Base-by-base conservation (phyloP, 2,888 invertebrate species). In the Tridacna crocea region DNA sequence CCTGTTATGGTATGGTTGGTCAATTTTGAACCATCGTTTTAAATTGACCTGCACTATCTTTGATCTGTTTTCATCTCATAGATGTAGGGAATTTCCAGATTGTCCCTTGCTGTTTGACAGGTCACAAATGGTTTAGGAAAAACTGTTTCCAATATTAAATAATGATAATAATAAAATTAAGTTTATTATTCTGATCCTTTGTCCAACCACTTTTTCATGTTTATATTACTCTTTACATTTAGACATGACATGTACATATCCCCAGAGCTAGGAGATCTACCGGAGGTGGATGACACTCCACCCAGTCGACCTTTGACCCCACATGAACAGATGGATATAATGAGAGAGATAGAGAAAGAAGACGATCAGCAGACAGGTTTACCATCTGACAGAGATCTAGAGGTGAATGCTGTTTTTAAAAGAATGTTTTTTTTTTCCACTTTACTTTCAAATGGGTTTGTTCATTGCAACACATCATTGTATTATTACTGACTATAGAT, bases 281-380 rank as follows among this genome's bases (percentile, higher is more conserved):
- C 63, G 2, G 85, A 87, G 63, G 87, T 80, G 0, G 80, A 84
- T 24, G 86, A 89, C 24, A 79, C 83, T 74, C 91, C 92, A 47
- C 91, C 91, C 11, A 94, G 94, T 85, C 90, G 94, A 58, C 93
- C 94, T 22, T 82, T 94, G 85, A 94, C 94, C 58, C 94, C 94
- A 8, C 91, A 89, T 83, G 93, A 94, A 87, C 94, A 94, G 89
- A 87, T 94, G 81, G 92, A 93, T 68, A 93, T 94, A 66, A 94
- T 94, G 93, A 79, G 85, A 66, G 87, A 88, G 13, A 92, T 94
- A 68, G 93, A 94, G 76, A 85, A 87, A 48, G 93, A 93, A 79
- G 90, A 92, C 72, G 75, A 79, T 26, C 75, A 85, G 22, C 79
- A 83, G 19, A 88, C 89, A 58, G 91, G 91, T 15, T 89, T 92